Conservation (phyloP, 2,888 invertebrate genomes). For the Pegoplata infirma region DNA sequence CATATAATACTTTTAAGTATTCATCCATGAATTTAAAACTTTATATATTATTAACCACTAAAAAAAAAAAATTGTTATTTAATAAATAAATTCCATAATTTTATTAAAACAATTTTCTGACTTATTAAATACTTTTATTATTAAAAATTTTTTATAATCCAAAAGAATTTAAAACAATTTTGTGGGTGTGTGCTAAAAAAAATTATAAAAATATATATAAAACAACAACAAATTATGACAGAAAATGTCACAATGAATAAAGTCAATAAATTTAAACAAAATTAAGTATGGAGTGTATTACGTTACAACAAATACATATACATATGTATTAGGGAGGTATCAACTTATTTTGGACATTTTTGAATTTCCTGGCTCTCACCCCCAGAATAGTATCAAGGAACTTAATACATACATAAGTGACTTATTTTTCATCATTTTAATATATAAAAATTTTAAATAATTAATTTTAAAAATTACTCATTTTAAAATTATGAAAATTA, state of each 20-base stretch:
- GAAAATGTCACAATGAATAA: slow-evolving; percentile 38
- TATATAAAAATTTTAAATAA: too few species aligned
- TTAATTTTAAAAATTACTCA: too few species aligned
- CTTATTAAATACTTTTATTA: background rate
- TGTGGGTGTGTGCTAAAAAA: background rate
- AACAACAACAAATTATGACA: slow-evolving; percentile 31
- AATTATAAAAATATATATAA: too few species aligned
- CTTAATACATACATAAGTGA: too few species aligned
- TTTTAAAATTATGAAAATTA: too few species aligned
- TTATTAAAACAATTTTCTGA: background rate
- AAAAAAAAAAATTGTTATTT: background rate
- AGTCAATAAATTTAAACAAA: slow-evolving; percentile 44
- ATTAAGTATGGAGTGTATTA: slow-evolving; percentile 28
- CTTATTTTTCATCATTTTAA: too few species aligned
- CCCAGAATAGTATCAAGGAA: too few species aligned
- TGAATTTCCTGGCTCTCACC: too few species aligned
- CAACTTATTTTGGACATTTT: too few species aligned
- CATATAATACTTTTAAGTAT: background rate
- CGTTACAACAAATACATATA: slow-evolving; percentile 14
- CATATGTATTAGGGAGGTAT: too few species aligned
- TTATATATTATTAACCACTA: background rate
- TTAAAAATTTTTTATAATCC: background rate
- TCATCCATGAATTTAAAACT: background rate
- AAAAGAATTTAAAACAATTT: background rate
- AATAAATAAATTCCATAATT: background rate